Evolutionary conservation across 2,797 vertebrate species (phyloP).

Genomic region (Poeciliopsis turneri): DNA sequence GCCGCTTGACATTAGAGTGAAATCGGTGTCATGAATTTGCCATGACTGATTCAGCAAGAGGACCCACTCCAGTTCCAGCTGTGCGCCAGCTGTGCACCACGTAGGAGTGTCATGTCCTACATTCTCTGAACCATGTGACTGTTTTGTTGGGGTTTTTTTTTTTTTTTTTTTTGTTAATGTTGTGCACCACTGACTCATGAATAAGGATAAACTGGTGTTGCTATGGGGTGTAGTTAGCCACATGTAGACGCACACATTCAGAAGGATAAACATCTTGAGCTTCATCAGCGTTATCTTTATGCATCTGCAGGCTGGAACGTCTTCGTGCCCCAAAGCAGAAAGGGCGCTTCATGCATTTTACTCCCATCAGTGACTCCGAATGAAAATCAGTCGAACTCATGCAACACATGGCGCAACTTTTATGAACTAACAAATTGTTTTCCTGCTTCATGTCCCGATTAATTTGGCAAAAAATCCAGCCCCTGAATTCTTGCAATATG

Average conservation of each 20-base stretch:
- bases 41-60: conserved; percentile 8
- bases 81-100: conserved; percentile 4
- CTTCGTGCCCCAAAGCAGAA: not conserved
- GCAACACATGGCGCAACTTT: not conserved
- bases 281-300: not conserved
- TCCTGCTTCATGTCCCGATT: not conserved
- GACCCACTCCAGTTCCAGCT: conserved; percentile 1
- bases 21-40: conserved; percentile 2
- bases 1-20: not conserved
- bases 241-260: not conserved
- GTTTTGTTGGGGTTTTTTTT: no score
- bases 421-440: not conserved
- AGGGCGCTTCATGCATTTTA: no score
- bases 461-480: not conserved
- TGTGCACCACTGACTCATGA: conserved; percentile 7
- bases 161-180: not conserved
- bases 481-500: not conserved
- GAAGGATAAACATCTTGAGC: not conserved
- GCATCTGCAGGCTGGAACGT: not conserved
- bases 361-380: not conserved
- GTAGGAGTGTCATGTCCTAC: conserved; percentile 2
- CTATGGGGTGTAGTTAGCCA: not conserved
- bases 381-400: not conserved
- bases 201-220: not conserved
- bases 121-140: conserved; percentile 6